A percentile compares a stretch with the other conserved stretches of the same genome.
Evolutionary conservation across 2,113 vertebrate species (phyloP).

Genomic region (Parotia lawesii): DNA sequence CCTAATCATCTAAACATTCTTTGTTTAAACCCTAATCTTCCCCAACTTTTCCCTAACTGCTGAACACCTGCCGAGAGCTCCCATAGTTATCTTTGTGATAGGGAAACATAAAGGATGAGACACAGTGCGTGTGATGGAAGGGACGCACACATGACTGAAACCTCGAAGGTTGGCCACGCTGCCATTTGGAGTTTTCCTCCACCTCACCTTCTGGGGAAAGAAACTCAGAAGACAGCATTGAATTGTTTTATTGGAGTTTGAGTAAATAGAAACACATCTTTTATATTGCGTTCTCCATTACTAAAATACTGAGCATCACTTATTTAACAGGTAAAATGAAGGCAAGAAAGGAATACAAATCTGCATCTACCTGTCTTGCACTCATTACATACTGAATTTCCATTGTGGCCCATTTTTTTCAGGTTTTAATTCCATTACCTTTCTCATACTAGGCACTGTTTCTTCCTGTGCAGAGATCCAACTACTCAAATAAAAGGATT

Average conservation of each 20-base stretch:
- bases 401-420: neutral
- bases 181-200: neutral
- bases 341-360: neutral
- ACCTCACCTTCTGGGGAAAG: neutral
- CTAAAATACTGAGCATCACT: neutral
- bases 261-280: neutral
- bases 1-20: conserved; percentile 25
- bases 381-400: neutral
- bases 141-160: neutral
- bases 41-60: conserved; percentile 4
- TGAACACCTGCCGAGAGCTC: neutral
- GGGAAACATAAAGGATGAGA: neutral
- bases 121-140: neutral
- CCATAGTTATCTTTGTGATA: neutral
- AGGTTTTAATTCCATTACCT: neutral
- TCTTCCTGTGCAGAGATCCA: neutral
- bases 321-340: neutral
- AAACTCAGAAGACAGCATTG: neutral
- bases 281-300: neutral
- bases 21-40: conserved; percentile 21
- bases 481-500: neutral
- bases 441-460: neutral
- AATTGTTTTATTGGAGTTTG: neutral
- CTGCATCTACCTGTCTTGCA: neutral
- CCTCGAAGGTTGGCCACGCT: neutral